Evolutionary conservation across 2,888 invertebrate genomes (phyloP), one percentile per base, ranked within the genome.

Genomic region (Netelia virgata): DNA sequence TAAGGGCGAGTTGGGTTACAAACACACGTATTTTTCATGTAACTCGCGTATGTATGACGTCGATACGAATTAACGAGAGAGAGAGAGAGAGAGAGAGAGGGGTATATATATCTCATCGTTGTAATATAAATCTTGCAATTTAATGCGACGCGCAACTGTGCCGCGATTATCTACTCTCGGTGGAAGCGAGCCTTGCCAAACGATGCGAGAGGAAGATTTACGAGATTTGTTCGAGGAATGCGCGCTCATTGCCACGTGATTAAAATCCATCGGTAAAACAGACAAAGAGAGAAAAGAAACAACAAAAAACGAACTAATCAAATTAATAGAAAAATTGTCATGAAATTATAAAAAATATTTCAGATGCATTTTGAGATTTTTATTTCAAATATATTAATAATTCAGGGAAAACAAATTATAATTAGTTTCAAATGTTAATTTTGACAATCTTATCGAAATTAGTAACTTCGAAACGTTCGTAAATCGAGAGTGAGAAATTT

Each of bases 101-200:
- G 47, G n/a, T 14, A 16, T 76, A 77, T 72, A 50, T 47, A 18
- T 63, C 73, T 78, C 68, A 73, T 79, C 73, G 84, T 53, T 72
- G 78, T 70, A 84, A 84, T 84, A 84, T 84, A 84, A 82, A 84
- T 84, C 84, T 82, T 84, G 70, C 82, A 82, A 84, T 84, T 84
- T 79, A 84, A 84, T 84, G 82, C 84, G 84, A 82, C 84, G 57
- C 81, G 73, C 84, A 74, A 79, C 78, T 79, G 72, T 81, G 80
- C 72, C 76, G 68, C 73, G 81, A 82, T 84, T 78, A 84, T 82
- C 73, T 74, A 64, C 73, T 64, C 73, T 77, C 16, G 16, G 53
- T 73, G 53, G 36, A 63, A 82, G 70, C 77, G 63, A 59, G 69
- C 50, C 57, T 70, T 50, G 28, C 63, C 61, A 57, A 0, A 55